Conservation (phyloP, 2,113 vertebrate genomes). For the Platycercus adscitus region DNA sequence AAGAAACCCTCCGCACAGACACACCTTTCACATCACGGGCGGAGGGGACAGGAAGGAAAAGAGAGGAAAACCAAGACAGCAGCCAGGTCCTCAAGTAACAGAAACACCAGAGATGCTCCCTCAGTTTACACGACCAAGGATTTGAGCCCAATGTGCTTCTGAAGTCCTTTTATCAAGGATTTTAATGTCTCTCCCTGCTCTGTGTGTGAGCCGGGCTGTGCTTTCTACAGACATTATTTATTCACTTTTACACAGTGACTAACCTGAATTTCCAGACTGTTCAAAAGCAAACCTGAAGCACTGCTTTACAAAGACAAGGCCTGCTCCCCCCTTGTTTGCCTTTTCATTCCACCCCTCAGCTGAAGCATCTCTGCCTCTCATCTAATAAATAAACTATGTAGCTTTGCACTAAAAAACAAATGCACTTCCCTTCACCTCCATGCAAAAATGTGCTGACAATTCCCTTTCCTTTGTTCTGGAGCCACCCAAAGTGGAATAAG, state of each 20-base stretch:
- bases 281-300: constrained; percentile 23
- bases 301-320: not conserved
- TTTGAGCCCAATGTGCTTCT: constrained; percentile 3
- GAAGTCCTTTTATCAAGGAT: not conserved
- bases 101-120: constrained; percentile 9
- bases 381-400: not conserved
- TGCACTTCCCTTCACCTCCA: not conserved
- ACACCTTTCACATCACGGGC: not conserved
- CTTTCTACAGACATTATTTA: constrained; percentile 39
- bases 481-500: not conserved
- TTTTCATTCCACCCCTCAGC: not conserved
- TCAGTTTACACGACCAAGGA: not conserved
- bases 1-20: not conserved
- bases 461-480: not conserved
- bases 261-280: constrained; percentile 55
- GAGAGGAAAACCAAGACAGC: not conserved
- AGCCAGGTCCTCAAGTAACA: constrained; percentile 17
- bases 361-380: not conserved
- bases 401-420: not conserved
- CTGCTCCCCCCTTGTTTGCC: not conserved
- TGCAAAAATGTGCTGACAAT: not conserved
- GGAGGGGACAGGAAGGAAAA: not conserved
- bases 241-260: constrained; percentile 43
- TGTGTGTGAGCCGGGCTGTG: not conserved
- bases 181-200: not conserved